Base-by-base conservation (phyloP, 2,888 invertebrate genomes). In the Idaea biselata region DNA sequence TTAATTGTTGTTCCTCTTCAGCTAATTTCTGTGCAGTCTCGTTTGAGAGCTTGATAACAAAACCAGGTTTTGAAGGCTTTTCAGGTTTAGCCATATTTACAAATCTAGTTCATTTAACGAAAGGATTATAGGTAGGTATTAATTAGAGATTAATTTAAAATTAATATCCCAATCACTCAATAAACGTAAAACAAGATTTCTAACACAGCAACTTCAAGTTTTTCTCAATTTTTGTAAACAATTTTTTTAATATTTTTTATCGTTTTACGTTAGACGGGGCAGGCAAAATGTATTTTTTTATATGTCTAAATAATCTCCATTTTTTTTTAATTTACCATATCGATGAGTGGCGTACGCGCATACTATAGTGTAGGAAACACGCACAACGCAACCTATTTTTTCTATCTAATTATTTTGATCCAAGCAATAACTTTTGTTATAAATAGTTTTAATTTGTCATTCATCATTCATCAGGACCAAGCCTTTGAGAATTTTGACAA, bases 21-120 rank as follows among this genome's bases (percentile, higher is more conserved):
- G 84, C 73, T 62, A 93, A 74, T 79, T 93, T 93, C 74, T 90
- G 90, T 11, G 83, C 89, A 55, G 93, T 93, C 79, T 92, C 93
- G 60, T 76, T 83, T 1, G 91, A 86, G 55, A 93, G 78, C 81
- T 93, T 93, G 66, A 93, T 93, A 60, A 93, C 87, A 78, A 93
- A 91, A 18, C 91, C 93, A 60, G 87, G 71, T 76, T 85, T 90
- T 18, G 78, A 63, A 61, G 64, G 68, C 75, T 86, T 90, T 44
- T 86, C 85, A 66, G 74, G 77, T 62, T 81, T 86, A 60, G 82
- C 74, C 91, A 90, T 89, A 66, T 57, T 78, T 32, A 57, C 44
- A 14, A 44, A 44, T 3, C 44, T 44, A 11, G 44, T 44, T 4
- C 0, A 25, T 25, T 25, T 25, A 7, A 8, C 11, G 44, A 11